phyloP scores from a whole-genome alignment of 2,888 invertebrate genomes.

The Horisme vitalbata region DNA sequence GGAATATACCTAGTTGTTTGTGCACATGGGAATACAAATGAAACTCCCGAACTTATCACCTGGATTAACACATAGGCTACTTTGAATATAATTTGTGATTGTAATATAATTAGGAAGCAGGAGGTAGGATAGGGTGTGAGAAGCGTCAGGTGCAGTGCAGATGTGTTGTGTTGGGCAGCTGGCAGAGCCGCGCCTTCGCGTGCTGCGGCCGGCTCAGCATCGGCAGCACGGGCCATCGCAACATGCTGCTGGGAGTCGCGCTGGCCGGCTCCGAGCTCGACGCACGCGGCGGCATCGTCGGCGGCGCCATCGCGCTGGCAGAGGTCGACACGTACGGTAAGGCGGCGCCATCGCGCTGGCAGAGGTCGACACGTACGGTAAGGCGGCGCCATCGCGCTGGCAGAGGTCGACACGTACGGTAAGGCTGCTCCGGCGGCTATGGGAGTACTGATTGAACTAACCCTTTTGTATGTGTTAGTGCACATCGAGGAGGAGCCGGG shows the following conservation, averaged over 20 bases:
- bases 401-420: slow-evolving; percentile 93
- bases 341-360: slow-evolving; percentile 88
- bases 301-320: slow-evolving; percentile 96
- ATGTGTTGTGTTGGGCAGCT: slow-evolving; percentile 76
- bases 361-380: slow-evolving; percentile 92
- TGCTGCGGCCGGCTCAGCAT: slow-evolving; percentile 96
- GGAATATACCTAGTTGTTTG: too few relatives aligned
- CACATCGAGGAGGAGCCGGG: slow-evolving; percentile 95
- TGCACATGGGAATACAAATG: too few relatives aligned
- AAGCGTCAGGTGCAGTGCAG: too few relatives aligned
- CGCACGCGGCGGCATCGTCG: slow-evolving; percentile 98
- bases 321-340: slow-evolving; percentile 92
- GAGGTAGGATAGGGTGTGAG: too few relatives aligned
- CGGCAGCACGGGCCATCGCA: slow-evolving; percentile 96
- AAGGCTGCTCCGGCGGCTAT: slow-evolving; percentile 81
- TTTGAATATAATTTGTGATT: too few relatives aligned
- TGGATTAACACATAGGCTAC: too few relatives aligned
- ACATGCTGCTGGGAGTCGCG: slow-evolving; percentile 94
- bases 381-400: slow-evolving; percentile 86
- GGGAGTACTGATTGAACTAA: too few relatives aligned
- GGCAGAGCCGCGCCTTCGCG: slow-evolving; percentile 96
- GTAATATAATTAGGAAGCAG: too few relatives aligned
- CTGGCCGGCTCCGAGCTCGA: slow-evolving; percentile 95
- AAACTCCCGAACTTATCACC: too few relatives aligned
- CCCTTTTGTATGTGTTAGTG: slow-evolving; percentile 74